Percentiles rank a stretch among this genome's conserved stretches.
Evolutionary conservation across 2,888 invertebrate species (phyloP).

Genomic region (Tenthredo livida): DNA sequence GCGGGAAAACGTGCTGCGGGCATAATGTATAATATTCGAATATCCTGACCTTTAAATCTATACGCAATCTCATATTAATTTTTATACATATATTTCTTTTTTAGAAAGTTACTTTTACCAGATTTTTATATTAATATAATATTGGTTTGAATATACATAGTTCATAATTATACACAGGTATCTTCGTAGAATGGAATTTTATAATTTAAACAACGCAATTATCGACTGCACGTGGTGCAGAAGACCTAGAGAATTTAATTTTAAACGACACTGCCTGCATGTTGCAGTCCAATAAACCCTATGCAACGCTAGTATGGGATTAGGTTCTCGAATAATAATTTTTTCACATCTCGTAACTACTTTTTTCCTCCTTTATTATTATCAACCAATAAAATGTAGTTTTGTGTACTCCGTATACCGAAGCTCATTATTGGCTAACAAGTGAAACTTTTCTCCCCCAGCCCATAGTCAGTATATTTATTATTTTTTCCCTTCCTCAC

Average conservation of each 20-base stretch:
- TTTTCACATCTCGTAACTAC: neutral
- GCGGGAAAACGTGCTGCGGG: neutral
- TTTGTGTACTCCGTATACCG: neutral
- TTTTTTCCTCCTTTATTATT: neutral
- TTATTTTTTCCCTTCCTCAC: neutral
- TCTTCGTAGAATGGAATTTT: neutral
- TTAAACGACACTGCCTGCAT: neutral
- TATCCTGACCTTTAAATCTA: neutral
- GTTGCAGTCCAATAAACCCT: too few species aligned
- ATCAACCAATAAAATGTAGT: neutral
- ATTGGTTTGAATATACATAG: neutral
- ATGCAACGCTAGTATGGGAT: neutral
- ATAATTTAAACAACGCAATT: neutral
- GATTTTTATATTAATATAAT: neutral
- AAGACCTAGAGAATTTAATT: too few species aligned
- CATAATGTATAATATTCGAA: neutral
- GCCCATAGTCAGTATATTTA: neutral
- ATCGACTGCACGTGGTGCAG: neutral
- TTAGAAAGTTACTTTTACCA: neutral
- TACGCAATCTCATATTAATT: neutral
- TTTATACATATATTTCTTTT: neutral
- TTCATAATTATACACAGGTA: neutral
- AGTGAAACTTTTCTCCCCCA: slow-evolving; percentile 1
- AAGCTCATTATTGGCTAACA: neutral
- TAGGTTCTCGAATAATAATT: neutral